These are phyloP conservation scores for Atopsyche davidsoni DNA, from an alignment of 1,140 invertebrate genomes.

Conservation along the genomic window DNA sequence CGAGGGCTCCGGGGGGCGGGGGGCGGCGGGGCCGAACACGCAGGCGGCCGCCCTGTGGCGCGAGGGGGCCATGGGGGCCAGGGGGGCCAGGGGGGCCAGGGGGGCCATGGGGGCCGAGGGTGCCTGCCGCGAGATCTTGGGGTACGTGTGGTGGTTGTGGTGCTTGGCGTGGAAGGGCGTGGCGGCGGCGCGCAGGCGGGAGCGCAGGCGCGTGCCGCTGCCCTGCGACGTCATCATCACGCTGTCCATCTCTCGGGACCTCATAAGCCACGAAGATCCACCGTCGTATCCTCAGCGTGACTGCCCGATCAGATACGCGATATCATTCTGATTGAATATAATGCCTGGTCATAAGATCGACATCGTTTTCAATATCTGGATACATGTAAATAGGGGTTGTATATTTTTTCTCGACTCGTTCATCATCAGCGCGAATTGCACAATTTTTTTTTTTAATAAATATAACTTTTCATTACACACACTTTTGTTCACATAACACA, in stretches of 20 bases:
- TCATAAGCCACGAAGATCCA: not conserved
- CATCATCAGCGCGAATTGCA: too few relatives aligned
- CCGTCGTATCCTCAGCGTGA: too few relatives aligned
- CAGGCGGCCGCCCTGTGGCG: not conserved
- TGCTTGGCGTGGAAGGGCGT: constrained; percentile 42
- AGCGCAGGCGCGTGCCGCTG: constrained; percentile 38
- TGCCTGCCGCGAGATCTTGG: constrained; percentile 35
- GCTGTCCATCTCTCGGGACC: constrained; percentile 41
- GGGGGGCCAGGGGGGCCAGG: constrained; percentile 35
- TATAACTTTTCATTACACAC: too few relatives aligned
- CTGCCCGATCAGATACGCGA: too few relatives aligned
- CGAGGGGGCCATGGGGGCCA: constrained; percentile 32
- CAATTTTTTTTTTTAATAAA: too few relatives aligned
- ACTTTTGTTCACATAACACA: too few relatives aligned
- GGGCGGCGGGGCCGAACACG: constrained; percentile 23
- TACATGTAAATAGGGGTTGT: too few relatives aligned
- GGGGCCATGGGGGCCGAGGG: too few relatives aligned
- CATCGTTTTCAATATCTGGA: too few relatives aligned
- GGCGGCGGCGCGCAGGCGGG: constrained; percentile 44
- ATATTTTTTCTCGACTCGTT: too few relatives aligned
- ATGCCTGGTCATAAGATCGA: too few relatives aligned
- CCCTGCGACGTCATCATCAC: constrained; percentile 40
- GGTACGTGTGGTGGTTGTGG: constrained; percentile 41
- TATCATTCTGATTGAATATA: too few relatives aligned
- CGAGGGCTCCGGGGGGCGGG: constrained; percentile 37